Conservation (phyloP, 2,888 invertebrate genomes). For the Diplazon laetatorius region DNA sequence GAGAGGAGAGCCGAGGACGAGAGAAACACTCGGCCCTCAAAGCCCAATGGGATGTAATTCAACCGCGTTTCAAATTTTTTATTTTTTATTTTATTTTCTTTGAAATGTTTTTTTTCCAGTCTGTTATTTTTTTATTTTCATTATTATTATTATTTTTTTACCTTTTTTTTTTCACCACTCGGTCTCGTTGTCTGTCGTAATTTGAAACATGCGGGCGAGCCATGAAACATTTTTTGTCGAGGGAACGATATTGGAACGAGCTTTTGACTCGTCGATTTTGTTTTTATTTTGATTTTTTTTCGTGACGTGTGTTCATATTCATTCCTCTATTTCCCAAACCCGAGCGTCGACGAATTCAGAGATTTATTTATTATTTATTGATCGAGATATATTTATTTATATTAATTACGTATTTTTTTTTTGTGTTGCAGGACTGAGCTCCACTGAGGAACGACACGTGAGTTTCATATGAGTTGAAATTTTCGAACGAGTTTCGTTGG, state of each 20-base stretch:
- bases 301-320: too few species aligned
- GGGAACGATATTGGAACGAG: conserved; percentile 11
- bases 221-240: conserved; percentile 54
- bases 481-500: too few species aligned
- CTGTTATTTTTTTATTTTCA: conserved; percentile 44
- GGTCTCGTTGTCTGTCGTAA: conserved; percentile 48
- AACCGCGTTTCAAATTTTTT: too few species aligned
- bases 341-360: background rate
- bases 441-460: conserved; percentile 87
- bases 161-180: conserved; percentile 41
- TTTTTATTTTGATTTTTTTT: too few species aligned
- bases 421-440: conserved; percentile 85
- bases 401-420: conserved; percentile 67
- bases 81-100: too few species aligned
- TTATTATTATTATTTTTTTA: too few species aligned
- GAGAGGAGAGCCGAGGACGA: background rate
- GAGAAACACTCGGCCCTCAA: conserved; percentile 4
- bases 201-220: conserved; percentile 69
- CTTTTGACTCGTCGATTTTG: background rate
- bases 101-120: too few species aligned
- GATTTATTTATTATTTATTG: conserved; percentile 56
- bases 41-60: conserved; percentile 50
- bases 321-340: conserved; percentile 13
- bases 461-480: conserved; percentile 79
- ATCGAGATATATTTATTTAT: too few species aligned